These are phyloP conservation scores for Ispidina picta DNA, from an alignment of 2,797 vertebrate genomes.

Conservation along the genomic window DNA sequence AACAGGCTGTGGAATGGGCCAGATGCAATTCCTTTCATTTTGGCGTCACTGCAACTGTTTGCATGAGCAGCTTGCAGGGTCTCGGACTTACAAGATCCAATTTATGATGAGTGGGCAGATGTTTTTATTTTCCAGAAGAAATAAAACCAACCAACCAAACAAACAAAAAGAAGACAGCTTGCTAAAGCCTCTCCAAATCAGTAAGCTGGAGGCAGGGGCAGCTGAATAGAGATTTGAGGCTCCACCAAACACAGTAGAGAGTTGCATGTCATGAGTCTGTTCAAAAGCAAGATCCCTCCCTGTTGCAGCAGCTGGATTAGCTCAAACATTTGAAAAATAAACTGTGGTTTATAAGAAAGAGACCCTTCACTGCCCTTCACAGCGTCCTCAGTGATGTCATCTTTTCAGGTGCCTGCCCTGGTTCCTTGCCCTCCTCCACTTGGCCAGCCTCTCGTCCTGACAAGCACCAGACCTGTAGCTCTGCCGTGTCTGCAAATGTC, in stretches of 20 bases:
- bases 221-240: not conserved
- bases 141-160: not conserved
- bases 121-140: slow-evolving; percentile 36
- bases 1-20: not conserved
- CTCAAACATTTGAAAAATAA: slow-evolving; percentile 9
- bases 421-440: not conserved
- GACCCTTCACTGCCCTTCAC: not conserved
- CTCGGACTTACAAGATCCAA: slow-evolving; percentile 2
- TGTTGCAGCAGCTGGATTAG: not conserved
- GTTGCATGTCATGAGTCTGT: not conserved
- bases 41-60: slow-evolving; percentile 30
- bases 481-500: not conserved
- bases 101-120: slow-evolving; percentile 10
- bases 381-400: not conserved
- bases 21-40: slow-evolving; percentile 24
- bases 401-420: not conserved
- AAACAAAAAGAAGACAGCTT: not conserved
- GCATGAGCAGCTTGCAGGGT: not conserved
- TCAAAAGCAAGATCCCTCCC: not conserved
- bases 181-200: slow-evolving; percentile 7
- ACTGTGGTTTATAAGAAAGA: not conserved
- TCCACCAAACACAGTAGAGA: not conserved
- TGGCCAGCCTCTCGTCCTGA: not conserved
- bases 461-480: not conserved
- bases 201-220: not conserved